Conservation (phyloP, 2,113 vertebrate genomes). For the Trematomus loennbergii region DNA sequence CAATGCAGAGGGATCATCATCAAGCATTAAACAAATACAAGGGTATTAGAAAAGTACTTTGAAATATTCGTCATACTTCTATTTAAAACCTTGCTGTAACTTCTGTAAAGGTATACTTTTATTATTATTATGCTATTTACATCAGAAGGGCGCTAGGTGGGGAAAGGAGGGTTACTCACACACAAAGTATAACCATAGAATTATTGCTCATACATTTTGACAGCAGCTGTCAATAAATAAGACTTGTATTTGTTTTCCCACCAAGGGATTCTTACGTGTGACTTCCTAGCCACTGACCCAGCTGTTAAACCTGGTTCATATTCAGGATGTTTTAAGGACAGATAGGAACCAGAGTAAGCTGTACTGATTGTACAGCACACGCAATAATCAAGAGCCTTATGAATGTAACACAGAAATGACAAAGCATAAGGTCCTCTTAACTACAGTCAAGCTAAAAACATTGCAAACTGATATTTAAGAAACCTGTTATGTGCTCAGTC, state of each 20-base stretch:
- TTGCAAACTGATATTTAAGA: background rate
- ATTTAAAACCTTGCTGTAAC: background rate
- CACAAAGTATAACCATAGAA: slow-evolving; percentile 1
- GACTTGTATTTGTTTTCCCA: background rate
- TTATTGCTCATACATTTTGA: slow-evolving; percentile 12
- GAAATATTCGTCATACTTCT: background rate
- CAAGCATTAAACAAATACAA: background rate
- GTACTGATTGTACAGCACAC: background rate
- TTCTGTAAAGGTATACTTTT: background rate
- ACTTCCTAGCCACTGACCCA: background rate
- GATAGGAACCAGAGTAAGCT: background rate
- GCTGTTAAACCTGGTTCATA: background rate
- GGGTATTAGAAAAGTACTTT: background rate
- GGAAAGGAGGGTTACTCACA: background rate
- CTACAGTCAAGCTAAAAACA: background rate
- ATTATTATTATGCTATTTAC: background rate
- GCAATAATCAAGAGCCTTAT: background rate
- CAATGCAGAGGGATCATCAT: background rate
- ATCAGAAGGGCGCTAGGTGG: background rate
- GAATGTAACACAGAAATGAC: background rate
- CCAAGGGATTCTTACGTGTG: background rate
- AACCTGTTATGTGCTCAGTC: slow-evolving; percentile 77
- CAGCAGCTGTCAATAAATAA: slow-evolving; percentile 7
- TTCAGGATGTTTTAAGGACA: background rate
- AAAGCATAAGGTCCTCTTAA: background rate